Evolutionary conservation across 2,888 invertebrate genomes (phyloP), one percentile per base, ranked within the genome.

Genomic region (Halocaridina rubra): DNA sequence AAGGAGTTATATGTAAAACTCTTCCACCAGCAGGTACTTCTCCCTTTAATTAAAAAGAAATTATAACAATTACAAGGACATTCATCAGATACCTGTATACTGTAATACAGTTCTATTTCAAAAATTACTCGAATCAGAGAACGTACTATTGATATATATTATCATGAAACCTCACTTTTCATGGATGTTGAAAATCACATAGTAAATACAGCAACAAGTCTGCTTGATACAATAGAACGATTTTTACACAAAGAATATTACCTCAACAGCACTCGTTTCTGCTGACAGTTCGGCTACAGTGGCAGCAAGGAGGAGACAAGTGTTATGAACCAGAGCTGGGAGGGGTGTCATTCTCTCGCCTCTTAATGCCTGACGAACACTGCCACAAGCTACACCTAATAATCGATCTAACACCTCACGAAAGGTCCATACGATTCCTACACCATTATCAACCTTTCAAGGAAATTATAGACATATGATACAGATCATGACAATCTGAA

Each of bases 251-350:
- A 46, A 32, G 8, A 29, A 19, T 90, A 92, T 91, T 91, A 94
- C 94, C 91, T 95, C 95, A 39, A 93, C 93, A n/a, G 95, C 93
- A 79, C 93, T 94, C 22, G 95, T 95, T 89, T 95, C 95, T 89
- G 95, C 94, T 0, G 95, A 95, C 86, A 98, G 93, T 91, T 98
- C 98, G 0, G 96, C 96, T 61, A 98, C 93, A 0, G 98, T 94
- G 80, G 97, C 93, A 0, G 96, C 95, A 85, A 96, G 89, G n/a
- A 92, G 90, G 32, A 91, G 90, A 85, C 92, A 92, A 0, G 92
- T 91, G 89, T 92, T 92, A 76, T 91, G 90, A 75, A 92, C 91
- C 3, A 92, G 90, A 75, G 91, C 91, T 33, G 90, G 88, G 10
- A 93, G 92, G 87, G 92, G 92, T 7, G 90, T 88, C 0, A 91